Evolutionary conservation across 2,888 invertebrate species (phyloP).

Genomic region (Heliothis peltigera): DNA sequence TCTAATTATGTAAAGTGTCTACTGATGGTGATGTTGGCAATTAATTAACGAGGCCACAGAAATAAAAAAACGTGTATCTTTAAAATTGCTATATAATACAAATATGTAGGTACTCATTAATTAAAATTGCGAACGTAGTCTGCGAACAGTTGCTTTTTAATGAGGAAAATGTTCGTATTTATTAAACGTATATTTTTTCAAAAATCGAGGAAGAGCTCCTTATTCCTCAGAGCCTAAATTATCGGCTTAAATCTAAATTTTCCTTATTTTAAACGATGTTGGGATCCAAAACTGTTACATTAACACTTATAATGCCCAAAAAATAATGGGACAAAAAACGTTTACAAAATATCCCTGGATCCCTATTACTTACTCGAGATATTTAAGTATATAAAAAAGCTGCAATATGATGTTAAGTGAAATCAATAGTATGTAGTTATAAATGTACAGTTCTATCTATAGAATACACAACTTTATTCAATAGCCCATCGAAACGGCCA

Average conservation of each 20-base stretch:
- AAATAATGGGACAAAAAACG: no score
- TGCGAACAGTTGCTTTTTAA: slow-evolving; percentile 3
- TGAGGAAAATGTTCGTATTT: no score
- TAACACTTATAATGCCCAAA: no score
- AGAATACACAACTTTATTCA: slow-evolving; percentile 14
- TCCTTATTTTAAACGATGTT: no score
- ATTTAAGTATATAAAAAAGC: slow-evolving; percentile 5
- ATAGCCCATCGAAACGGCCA: neutral
- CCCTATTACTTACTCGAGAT: no score
- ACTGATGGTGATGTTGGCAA: slow-evolving; percentile 32
- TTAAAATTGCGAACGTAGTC: slow-evolving; percentile 23
- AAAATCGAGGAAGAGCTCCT: no score
- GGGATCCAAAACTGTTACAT: no score
- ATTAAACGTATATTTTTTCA: no score
- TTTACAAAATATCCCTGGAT: no score
- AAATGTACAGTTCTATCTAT: slow-evolving; percentile 8
- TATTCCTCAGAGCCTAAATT: no score
- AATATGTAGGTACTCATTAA: slow-evolving; percentile 9
- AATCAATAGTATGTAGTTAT: slow-evolving; percentile 9
- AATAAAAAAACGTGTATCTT: slow-evolving; percentile 26
- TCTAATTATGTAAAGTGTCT: slow-evolving; percentile 31
- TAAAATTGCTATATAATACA: slow-evolving; percentile 11
- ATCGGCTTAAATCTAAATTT: no score
- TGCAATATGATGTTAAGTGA: slow-evolving; percentile 1
- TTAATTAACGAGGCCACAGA: slow-evolving; percentile 18